Base-by-base conservation (phyloP, 1,140 invertebrate species). In the Eupristina koningsbergeri region DNA sequence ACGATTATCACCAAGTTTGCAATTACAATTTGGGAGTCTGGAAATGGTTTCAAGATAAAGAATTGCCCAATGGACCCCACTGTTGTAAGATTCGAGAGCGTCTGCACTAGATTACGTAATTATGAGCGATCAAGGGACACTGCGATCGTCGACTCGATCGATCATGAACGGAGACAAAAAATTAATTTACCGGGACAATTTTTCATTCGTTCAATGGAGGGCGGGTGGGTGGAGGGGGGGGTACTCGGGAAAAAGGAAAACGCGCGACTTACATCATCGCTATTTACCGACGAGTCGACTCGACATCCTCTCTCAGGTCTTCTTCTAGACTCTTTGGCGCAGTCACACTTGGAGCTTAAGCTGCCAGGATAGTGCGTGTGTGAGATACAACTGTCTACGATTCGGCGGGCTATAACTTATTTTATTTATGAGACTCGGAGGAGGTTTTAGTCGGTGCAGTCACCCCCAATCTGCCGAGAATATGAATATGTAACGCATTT, bases 51-150 rank as follows among this genome's bases (percentile, higher is more conserved):
- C 91, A 87, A 90, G 90, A 92, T n/a, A n/a, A n/a, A n/a, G n/a
- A n/a, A n/a, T 92, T 92, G 91, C 91, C 91, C 91, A 92, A 92
- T 91, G 88, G 89, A 91, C 91, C 89, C 88, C 63, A 58, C 73
- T 92, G 91, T 91, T 91, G 91, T 91, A 91, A 92, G 90, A 91
- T 91, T 91, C 90, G 91, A 92, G 90, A 91, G 91, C 91, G 87
- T 64, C 63, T 64, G 29, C 9, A 11, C 26, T 22, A 2, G 9
- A 58, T 58, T 26, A 22, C 22, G 19, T 19, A 53, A 19, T 58
- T 58, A 26, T 26, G 9, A 26, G 13, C 53, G 2, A 58, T 3
- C 22, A 45, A 11, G n/a, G n/a, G n/a, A n/a, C n/a, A n/a, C n/a
- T n/a, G n/a, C n/a, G n/a, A n/a, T n/a, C n/a, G n/a, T n/a, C n/a